Evolutionary conservation across 2,797 vertebrate species (phyloP).

Genomic region (Melanotaenia maccullochi): DNA sequence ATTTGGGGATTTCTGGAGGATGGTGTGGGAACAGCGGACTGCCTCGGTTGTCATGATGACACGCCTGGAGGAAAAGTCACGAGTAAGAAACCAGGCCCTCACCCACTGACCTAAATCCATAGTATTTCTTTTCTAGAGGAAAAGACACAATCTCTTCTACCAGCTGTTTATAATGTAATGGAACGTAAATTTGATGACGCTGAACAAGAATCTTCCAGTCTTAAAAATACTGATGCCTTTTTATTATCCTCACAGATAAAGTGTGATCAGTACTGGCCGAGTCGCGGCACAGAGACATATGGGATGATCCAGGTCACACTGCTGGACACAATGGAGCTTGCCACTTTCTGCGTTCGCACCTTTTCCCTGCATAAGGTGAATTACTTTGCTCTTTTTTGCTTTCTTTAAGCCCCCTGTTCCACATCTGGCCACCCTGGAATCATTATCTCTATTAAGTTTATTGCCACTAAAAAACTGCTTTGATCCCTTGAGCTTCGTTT

Average conservation of each 20-base stretch:
- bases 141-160: not conserved
- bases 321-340: slow-evolving; percentile 95
- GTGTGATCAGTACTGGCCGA: slow-evolving; percentile 98
- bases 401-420: slow-evolving; percentile 11
- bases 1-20: slow-evolving; percentile 97
- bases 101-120: slow-evolving; percentile 29
- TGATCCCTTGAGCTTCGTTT: slow-evolving; percentile 29
- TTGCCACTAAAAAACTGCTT: slow-evolving; percentile 20
- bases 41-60: slow-evolving; percentile 99
- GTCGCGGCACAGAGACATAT: slow-evolving; percentile 92
- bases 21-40: slow-evolving; percentile 98
- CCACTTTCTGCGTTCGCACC: slow-evolving; percentile 94
- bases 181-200: not conserved
- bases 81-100: slow-evolving; percentile 81
- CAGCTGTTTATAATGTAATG: not conserved
- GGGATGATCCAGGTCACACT: slow-evolving; percentile 94
- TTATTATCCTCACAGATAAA: slow-evolving; percentile 85
- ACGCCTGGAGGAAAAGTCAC: slow-evolving; percentile 94
- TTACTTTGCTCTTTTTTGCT: not conserved
- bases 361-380: slow-evolving; percentile 96
- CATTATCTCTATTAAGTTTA: slow-evolving; percentile 25
- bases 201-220: not conserved
- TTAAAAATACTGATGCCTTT: not conserved
- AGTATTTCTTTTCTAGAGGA: slow-evolving; percentile 10
- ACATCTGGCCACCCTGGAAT: slow-evolving; percentile 22